These are phyloP conservation scores for Bugulina stolonifera DNA, from an alignment of 2,888 invertebrate species.

Conservation along the genomic window DNA sequence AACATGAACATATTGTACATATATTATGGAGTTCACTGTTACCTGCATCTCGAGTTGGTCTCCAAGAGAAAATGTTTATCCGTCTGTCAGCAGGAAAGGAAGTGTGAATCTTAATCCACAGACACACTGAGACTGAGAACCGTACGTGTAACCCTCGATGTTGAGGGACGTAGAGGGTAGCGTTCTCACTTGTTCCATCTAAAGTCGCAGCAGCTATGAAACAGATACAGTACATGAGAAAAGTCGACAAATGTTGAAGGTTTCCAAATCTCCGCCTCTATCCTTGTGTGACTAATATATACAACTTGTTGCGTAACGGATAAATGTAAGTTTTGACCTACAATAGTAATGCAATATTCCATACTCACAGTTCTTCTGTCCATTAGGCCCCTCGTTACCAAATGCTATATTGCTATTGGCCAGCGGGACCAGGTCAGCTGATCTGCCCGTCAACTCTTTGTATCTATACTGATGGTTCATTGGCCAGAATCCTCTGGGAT, in stretches of 20 bases:
- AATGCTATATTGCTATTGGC: background rate
- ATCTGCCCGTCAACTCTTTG: background rate
- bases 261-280: too few relatives aligned
- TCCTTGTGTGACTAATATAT: too few relatives aligned
- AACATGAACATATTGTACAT: background rate
- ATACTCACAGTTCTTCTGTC: background rate
- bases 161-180: background rate
- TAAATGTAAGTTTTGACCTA: too few relatives aligned
- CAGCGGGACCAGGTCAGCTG: background rate
- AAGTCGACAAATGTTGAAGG: too few relatives aligned
- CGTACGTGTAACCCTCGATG: background rate
- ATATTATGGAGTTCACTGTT: background rate
- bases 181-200: background rate
- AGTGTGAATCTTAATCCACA: background rate
- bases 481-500: slow-evolving; percentile 6
- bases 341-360: too few relatives aligned
- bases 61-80: background rate
- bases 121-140: background rate
- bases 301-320: too few relatives aligned
- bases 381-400: background rate
- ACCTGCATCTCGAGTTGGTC: background rate
- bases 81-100: background rate
- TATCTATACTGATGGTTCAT: background rate
- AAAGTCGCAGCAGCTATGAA: background rate
- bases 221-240: background rate